These are phyloP conservation scores for Saxicola maurus DNA, from an alignment of 2,797 vertebrate species.

Conservation along the genomic window DNA sequence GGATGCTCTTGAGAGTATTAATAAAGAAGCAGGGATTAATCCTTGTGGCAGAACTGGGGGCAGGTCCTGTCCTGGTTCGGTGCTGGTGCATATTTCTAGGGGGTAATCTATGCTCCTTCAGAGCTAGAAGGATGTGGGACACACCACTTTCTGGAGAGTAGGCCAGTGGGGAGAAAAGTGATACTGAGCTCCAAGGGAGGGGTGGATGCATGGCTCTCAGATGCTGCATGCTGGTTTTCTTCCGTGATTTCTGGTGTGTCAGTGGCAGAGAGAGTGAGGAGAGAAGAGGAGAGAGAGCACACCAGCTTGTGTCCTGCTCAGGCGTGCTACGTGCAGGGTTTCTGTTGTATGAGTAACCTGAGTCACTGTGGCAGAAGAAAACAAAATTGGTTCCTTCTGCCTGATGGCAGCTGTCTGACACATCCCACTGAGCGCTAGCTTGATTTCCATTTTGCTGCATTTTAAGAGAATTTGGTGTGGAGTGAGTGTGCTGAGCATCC, in stretches of 20 bases:
- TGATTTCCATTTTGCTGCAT: neutral
- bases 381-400: neutral
- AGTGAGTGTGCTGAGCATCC: neutral
- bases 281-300: neutral
- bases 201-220: neutral
- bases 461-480: neutral
- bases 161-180: neutral
- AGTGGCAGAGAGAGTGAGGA: neutral
- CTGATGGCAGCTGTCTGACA: neutral
- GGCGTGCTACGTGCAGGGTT: neutral
- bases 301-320: neutral
- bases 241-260: neutral
- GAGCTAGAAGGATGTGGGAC: neutral
- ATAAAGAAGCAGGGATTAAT: neutral
- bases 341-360: accelerated
- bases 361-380: slow-evolving; percentile 13
- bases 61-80: neutral
- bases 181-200: neutral
- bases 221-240: neutral
- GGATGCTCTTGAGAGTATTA: neutral
- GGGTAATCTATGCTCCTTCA: accelerated
- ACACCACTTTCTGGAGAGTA: neutral
- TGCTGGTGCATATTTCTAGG: neutral
- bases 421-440: neutral
- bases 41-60: neutral